These are phyloP conservation scores for Syrmaticus mikado DNA, from an alignment of 2,113 vertebrate species.

Conservation along the genomic window DNA sequence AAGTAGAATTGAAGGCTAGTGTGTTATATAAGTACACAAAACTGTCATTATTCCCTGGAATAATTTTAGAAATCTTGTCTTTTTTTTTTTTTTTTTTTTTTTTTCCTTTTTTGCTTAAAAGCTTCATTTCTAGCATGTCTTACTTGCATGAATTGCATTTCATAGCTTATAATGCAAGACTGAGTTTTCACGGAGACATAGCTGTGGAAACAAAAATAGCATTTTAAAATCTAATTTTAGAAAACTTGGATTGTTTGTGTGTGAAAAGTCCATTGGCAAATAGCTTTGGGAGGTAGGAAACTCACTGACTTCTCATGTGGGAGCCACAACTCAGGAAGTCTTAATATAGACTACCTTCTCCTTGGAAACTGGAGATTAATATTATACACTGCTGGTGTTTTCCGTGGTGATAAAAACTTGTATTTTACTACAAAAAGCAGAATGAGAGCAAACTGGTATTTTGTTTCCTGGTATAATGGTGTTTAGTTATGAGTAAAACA, in stretches of 20 bases:
- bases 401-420: background rate
- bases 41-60: background rate
- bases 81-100: background rate
- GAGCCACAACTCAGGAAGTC: background rate
- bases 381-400: background rate
- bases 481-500: background rate
- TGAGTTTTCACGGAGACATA: background rate
- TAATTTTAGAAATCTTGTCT: background rate
- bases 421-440: background rate
- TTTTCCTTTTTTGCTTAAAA: background rate
- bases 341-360: background rate
- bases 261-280: background rate
- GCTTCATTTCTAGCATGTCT: background rate
- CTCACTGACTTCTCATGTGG: background rate
- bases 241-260: conserved; percentile 8
- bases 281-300: background rate
- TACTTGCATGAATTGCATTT: background rate
- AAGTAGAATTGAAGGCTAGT: background rate
- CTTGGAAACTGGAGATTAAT: background rate
- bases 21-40: background rate
- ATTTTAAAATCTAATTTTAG: conserved; percentile 24
- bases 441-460: background rate
- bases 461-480: background rate
- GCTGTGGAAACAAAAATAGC: background rate
- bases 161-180: background rate